Evolutionary conservation across 2,113 vertebrate genomes (phyloP), one percentile per base, ranked within the genome.

Genomic region (Phyllostomus discolor): DNA sequence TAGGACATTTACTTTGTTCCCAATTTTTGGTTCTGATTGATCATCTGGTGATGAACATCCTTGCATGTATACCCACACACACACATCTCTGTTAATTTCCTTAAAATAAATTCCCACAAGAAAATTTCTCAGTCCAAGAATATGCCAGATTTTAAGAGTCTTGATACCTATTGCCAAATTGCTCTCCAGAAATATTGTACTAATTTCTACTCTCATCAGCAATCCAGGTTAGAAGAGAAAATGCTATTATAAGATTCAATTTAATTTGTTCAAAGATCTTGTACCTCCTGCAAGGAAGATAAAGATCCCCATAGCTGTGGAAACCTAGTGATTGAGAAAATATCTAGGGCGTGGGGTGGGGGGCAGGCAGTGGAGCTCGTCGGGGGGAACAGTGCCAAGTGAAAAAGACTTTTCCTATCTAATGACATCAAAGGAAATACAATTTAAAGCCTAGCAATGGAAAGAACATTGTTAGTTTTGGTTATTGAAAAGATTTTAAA

Each of bases 261-360:
- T 95, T 97, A 96, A 95, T 95, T 95, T 97, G 92, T 84, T 98
- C 85, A 94, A 90, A 97, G 90, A 94, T 81, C 92, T 88, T 35
- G 15, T 89, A 90, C 76, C 76, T 96, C 93, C 72, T 78, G 28
- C 7, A 38, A 96, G 54, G 67, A 96, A 96, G 94, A 96, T 78
- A 95, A 97, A 94, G 59, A 95, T 96, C 66, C 41, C 3, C 57
- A 41, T 62, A 76, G 81, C 88, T 90, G 88, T 24, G 19, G 33
- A 90, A 92, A 95, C 31, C 84, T 59, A 43, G n/a, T 0, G 20
- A 95, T 90, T 62, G 88, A 72, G 80, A 95, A 83, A 90, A 15
- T 64, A 64, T 64, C 62, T 64, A 26, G 62, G 28, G 62, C 3
- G 2, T 24, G 22, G 57, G 57, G 57, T 24, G 9, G 57, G 57